A percentile compares a stretch with the other conserved stretches of the same genome.
phyloP scores from a whole-genome alignment of 2,113 vertebrate species.

The Piaya cayana region DNA sequence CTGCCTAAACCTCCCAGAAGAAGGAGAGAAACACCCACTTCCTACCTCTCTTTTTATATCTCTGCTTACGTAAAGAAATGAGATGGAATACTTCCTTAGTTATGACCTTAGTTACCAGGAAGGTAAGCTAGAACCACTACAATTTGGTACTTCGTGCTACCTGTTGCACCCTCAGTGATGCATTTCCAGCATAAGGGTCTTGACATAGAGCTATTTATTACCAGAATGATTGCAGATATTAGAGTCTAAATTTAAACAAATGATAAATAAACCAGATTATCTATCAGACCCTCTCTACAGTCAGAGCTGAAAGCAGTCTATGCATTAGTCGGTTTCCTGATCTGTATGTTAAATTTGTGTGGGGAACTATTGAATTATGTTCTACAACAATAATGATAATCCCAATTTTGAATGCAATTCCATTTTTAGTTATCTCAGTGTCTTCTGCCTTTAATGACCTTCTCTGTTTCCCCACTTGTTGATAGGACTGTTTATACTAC shows the following conservation, averaged over 20 bases:
- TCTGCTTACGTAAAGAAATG: too few relatives aligned
- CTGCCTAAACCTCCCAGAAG: too few relatives aligned
- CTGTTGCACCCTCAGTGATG: neutral
- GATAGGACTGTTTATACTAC: neutral
- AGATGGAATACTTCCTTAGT: too few relatives aligned
- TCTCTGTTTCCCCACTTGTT: neutral
- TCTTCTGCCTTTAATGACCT: neutral
- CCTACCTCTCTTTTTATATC: too few relatives aligned
- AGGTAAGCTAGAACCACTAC: too few relatives aligned
- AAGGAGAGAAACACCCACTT: too few relatives aligned
- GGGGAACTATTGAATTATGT: neutral
- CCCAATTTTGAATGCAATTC: neutral
- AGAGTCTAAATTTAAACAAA: neutral
- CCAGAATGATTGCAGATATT: neutral
- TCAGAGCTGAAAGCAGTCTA: neutral
- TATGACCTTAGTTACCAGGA: too few relatives aligned
- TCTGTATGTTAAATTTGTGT: neutral
- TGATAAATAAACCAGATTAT: neutral
- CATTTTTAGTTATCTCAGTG: neutral
- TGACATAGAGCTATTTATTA: neutral
- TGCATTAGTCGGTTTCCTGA: neutral
- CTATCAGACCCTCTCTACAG: rapidly evolving
- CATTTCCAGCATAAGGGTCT: neutral
- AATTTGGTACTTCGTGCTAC: neutral
- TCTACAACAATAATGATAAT: neutral